Evolutionary conservation across 2,113 vertebrate species (phyloP), one percentile per base, ranked within the genome.

Genomic region (Callocephalon fimbriatum): DNA sequence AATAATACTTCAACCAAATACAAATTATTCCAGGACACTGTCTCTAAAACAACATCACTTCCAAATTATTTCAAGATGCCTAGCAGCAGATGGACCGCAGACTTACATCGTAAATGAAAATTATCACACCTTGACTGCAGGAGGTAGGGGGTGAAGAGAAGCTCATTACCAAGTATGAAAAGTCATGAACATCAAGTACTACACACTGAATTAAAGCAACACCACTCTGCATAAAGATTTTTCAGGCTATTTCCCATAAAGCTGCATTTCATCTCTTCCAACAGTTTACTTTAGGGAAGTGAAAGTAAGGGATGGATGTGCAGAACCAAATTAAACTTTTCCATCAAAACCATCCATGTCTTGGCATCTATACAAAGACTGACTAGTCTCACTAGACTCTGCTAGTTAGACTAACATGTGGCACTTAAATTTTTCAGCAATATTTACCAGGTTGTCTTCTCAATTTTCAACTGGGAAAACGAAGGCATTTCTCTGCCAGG

Each of bases 271-370:
- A 12, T 38, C 54, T 53, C 51, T 74, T 90, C 42, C 59, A 86
- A n/a, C 19, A 35, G 32, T 77, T 88, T 82, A 75, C 74, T 65
- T 93, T 5, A 77, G 23, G 12, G 54, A 93, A 93, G 37, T 42
- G 19, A 79, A 94, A 93, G 25, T 32, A 89, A 94, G 38, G 8
- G 6, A 88, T 2, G 8, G 48, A 74, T 54, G 14, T 27, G 27
- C 12, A 72, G 77, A 95, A 85, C 26, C 38, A 66, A 96, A 95
- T 70, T 63, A 80, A 90, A 86, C 18, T 92, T 90, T 40, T 50
- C 71, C 27, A 93, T 91, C 50, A 75, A 91, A 92, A 77, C 20
- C 37, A 90, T 47, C n/a, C 29, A 35, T 35, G 42, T 21, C 53
- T 85, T 68, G 53, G 47, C 22, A 40, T 40, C 40, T 45, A 45